Conservation (phyloP, 2,797 vertebrate genomes). For the Aldrovandia affinis region DNA sequence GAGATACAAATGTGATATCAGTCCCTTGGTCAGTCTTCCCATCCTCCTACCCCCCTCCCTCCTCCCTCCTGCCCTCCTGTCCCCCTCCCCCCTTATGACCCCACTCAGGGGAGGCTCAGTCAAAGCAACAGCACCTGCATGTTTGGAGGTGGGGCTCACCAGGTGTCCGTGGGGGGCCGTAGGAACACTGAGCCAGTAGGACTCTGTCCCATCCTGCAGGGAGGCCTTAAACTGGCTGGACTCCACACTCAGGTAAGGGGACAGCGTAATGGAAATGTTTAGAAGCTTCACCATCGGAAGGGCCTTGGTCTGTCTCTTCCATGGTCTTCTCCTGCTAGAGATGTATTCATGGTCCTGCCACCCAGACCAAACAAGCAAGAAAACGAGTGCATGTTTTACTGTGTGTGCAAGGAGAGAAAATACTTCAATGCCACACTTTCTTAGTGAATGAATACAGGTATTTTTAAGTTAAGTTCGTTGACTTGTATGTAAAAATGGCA, state of each 20-base stretch:
- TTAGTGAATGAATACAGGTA: too few relatives aligned
- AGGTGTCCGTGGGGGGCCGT: conserved; percentile 67
- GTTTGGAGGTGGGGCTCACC: conserved; percentile 63
- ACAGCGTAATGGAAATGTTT: conserved; percentile 86
- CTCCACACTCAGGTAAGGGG: conserved; percentile 80
- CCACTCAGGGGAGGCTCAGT: background rate
- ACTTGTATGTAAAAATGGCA: too few relatives aligned
- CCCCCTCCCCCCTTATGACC: too few relatives aligned
- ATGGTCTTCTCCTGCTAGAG: conserved; percentile 67
- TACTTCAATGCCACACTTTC: too few relatives aligned
- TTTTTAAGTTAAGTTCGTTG: too few relatives aligned
- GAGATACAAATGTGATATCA: too few relatives aligned
- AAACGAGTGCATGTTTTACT: background rate
- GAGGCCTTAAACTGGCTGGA: conserved; percentile 80
- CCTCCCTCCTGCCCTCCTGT: too few relatives aligned
- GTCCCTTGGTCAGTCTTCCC: too few relatives aligned
- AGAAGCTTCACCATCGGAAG: conserved; percentile 75
- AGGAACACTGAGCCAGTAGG: conserved; percentile 82
- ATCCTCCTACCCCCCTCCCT: too few relatives aligned
- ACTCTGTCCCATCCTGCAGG: conserved; percentile 68
- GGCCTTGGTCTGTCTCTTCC: conserved; percentile 70
- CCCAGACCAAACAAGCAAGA: background rate
- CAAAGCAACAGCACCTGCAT: background rate
- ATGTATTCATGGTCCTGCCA: conserved; percentile 76
- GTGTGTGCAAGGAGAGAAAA: background rate